These are phyloP conservation scores for Sitodiplosis mosellana DNA, from an alignment of 1,140 invertebrate species.

Conservation along the genomic window DNA sequence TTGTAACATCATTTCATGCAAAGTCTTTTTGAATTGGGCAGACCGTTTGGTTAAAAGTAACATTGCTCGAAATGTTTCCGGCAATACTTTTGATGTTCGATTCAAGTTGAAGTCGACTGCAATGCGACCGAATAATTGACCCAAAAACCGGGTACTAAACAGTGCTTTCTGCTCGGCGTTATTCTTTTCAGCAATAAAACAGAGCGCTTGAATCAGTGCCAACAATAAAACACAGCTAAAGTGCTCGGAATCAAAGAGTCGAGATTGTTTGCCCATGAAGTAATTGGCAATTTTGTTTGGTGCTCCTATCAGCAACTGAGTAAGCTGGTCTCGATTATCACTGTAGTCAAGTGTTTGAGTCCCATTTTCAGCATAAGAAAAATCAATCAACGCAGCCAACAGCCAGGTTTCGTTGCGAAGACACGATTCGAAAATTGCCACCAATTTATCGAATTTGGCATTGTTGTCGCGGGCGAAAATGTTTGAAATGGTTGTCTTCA, in stretches of 20 bases:
- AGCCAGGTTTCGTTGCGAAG: neutral
- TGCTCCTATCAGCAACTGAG: conserved; percentile 42
- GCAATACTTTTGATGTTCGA: conserved; percentile 26
- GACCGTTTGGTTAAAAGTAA: neutral
- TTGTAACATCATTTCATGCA: conserved; percentile 21
- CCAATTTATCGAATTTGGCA: neutral
- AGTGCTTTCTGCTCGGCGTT: conserved; percentile 18
- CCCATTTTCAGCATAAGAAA: neutral
- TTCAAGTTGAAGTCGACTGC: conserved; percentile 30
- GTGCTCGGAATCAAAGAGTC: conserved; percentile 34
- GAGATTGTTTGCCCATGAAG: conserved; percentile 30
- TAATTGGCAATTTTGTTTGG: conserved; percentile 48
- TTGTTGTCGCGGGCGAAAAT: neutral
- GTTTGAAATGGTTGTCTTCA: neutral
- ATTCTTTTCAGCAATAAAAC: conserved; percentile 31
- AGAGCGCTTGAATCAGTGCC: conserved; percentile 36
- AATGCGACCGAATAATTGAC: conserved; percentile 39
- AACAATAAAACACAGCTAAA: conserved; percentile 37
- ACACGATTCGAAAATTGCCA: neutral
- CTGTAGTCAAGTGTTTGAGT: neutral
- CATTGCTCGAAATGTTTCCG: conserved; percentile 4
- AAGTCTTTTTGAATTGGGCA: neutral
- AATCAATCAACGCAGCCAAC: neutral
- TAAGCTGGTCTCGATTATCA: conserved; percentile 15
- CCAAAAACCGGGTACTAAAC: conserved; percentile 28